These are phyloP conservation scores for Drosophila kohkoa DNA, from an alignment of 1,140 invertebrate genomes.

Conservation along the genomic window DNA sequence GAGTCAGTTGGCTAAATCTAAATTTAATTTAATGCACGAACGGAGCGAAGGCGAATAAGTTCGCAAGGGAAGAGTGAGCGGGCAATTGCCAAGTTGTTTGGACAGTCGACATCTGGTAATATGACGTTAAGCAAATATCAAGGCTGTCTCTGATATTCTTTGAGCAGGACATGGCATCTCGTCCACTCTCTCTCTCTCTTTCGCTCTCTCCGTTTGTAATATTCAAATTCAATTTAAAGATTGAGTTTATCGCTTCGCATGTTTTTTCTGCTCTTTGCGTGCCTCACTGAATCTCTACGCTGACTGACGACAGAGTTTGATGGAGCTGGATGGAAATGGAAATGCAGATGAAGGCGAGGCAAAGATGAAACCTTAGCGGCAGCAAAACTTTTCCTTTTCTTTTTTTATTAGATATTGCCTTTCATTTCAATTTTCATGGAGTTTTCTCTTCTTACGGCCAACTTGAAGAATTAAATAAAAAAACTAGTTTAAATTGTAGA, in stretches of 20 bases:
- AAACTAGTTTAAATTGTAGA: background rate
- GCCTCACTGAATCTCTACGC: constrained; percentile 32
- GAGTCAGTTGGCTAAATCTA: constrained; percentile 72
- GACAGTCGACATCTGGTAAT: constrained; percentile 71
- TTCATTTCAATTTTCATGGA: constrained; percentile 46
- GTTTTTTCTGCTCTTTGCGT: constrained; percentile 72
- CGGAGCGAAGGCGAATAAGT: constrained; percentile 65
- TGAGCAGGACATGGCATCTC: background rate
- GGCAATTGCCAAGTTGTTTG: constrained; percentile 15
- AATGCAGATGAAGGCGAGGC: constrained; percentile 9
- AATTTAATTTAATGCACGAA: constrained; percentile 84
- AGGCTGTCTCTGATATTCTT: constrained; percentile 28
- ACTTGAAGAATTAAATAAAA: constrained; percentile 1
- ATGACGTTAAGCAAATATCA: constrained; percentile 78
- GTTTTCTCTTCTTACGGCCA: background rate
- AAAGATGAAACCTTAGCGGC: constrained; percentile 11
- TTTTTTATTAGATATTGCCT: background rate
- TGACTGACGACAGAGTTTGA: constrained; percentile 15
- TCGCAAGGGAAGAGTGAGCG: constrained; percentile 21
- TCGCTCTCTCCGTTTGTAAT: constrained; percentile 46
- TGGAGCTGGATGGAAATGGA: constrained; percentile 31
- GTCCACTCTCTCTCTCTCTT: background rate
- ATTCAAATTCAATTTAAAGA: constrained; percentile 83
- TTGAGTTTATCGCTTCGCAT: constrained; percentile 73
- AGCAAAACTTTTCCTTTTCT: constrained; percentile 32